phyloP scores from a whole-genome alignment of 1,140 invertebrate species.

The Drosophila watanabei region DNA sequence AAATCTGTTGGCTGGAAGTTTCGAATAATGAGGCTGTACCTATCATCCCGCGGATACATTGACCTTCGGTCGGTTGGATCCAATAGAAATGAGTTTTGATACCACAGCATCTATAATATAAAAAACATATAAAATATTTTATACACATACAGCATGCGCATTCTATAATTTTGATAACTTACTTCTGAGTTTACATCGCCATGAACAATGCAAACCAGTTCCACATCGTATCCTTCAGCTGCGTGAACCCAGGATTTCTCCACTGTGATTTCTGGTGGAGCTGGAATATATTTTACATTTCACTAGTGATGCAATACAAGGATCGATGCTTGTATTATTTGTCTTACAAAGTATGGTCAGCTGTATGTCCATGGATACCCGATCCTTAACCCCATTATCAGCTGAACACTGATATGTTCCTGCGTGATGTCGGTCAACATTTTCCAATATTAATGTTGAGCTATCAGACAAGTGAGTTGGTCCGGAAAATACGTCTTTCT shows the following conservation, averaged over 20 bases:
- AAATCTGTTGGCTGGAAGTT: constrained; percentile 88
- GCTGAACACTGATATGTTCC: constrained; percentile 89
- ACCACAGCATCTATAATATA: constrained; percentile 87
- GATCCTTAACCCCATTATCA: constrained; percentile 89
- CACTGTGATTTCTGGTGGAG: constrained; percentile 86
- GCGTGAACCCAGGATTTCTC: constrained; percentile 87
- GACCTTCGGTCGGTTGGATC: constrained; percentile 87
- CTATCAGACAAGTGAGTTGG: constrained; percentile 86
- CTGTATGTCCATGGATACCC: constrained; percentile 87
- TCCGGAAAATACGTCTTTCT: constrained; percentile 83
- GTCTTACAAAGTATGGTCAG: constrained; percentile 88
- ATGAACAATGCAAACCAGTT: constrained; percentile 86
- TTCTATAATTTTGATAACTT: constrained; percentile 35
- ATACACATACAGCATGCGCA: neutral
- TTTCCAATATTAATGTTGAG: constrained; percentile 87
- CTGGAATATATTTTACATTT: constrained; percentile 57
- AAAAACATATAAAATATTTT: neutral
- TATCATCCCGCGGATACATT: constrained; percentile 87
- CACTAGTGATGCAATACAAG: neutral
- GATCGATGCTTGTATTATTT: neutral
- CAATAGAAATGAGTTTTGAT: constrained; percentile 87
- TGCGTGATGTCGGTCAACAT: constrained; percentile 88
- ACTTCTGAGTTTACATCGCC: constrained; percentile 86
- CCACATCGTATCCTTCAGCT: constrained; percentile 86
- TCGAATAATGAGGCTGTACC: constrained; percentile 87